Evolutionary conservation across 2,888 invertebrate genomes (phyloP).

Genomic region (Folsomia candida): DNA sequence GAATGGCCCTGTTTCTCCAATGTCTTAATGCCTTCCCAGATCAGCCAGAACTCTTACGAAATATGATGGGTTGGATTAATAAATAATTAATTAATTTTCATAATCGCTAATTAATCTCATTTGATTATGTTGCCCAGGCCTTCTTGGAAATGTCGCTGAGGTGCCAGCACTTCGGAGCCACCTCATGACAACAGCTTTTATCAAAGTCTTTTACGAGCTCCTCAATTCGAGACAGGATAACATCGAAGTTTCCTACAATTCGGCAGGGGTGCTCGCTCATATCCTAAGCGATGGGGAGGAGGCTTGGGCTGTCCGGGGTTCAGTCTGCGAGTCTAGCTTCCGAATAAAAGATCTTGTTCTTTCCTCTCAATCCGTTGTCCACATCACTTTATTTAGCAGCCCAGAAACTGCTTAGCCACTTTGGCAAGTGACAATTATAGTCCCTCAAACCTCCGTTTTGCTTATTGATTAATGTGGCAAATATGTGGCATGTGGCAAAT

Average conservation of each 20-base stretch:
- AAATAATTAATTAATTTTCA: no score
- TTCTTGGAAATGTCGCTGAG: conserved; percentile 94
- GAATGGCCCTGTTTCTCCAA: conserved; percentile 82
- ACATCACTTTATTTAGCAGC: no score
- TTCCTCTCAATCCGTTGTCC: no score
- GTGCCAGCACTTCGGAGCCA: conserved; percentile 75
- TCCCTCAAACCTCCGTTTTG: no score
- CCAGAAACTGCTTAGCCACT: no score
- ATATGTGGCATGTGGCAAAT: no score
- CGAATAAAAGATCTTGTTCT: no score
- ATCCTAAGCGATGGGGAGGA: conserved; percentile 86
- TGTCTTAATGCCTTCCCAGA: conserved; percentile 85
- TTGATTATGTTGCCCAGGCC: no score
- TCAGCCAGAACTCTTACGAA: conserved; percentile 84
- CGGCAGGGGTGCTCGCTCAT: conserved; percentile 92
- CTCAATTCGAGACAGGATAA: conserved; percentile 84
- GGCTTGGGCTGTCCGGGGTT: conserved; percentile 73
- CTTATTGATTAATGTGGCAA: no score
- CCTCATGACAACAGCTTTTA: conserved; percentile 80
- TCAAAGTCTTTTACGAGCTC: conserved; percentile 80
- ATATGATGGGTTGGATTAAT: conserved; percentile 99
- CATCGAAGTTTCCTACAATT: conserved; percentile 94
- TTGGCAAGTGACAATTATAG: no score
- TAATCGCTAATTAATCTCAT: no score
- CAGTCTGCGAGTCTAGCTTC: no score